Evolutionary conservation across 2,888 invertebrate genomes (phyloP), one percentile per base, ranked within the genome.

Genomic region (Shargacucullia verbasci): DNA sequence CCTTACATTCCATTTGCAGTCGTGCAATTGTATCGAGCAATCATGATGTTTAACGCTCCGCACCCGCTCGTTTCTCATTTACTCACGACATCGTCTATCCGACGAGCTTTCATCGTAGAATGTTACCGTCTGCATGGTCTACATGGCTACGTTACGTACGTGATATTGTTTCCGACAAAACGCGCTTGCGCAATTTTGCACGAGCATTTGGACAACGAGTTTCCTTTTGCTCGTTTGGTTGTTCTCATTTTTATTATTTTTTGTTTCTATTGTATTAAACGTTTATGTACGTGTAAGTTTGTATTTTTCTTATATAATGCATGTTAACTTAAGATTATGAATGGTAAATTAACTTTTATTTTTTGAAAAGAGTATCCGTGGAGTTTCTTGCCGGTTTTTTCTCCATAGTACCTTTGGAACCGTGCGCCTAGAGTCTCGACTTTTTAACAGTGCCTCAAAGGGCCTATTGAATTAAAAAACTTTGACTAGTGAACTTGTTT

Each of bases 11-110:
- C 40, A 14, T 46, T 52, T 11, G 12, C 41, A 43, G 15, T 40
- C 27, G 11, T 41, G 25, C 8, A 44, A 37, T n/a, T 29, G 40
- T 62, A 62, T 57, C 53, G 48, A 53, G 52, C 38, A 46, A 69
- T 63, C 56, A 37, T 53, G 48, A 53, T 37, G 47, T 44, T 55
- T 34, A 49, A 54, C 14, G 38, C 27, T 15, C 14, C 34, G 40
- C 13, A 11, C 12, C 20, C 41, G 34, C 11, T 52, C 31, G 37
- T 41, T 62, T 52, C 63, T 62, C 66, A 62, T 69, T 69, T 56
- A 62, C 52, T 33, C 44, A 9, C 44, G 34, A 59, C 35, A 5
- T 34, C 29, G 33, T 41, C 50, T 29, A 35, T 33, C 15, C 43
- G 25, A 29, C 48, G 35, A 25, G 37, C 37, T 35, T 33, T 55